Evolutionary conservation across 2,888 invertebrate species (phyloP).

Genomic region (Drosophila melanocephala): DNA sequence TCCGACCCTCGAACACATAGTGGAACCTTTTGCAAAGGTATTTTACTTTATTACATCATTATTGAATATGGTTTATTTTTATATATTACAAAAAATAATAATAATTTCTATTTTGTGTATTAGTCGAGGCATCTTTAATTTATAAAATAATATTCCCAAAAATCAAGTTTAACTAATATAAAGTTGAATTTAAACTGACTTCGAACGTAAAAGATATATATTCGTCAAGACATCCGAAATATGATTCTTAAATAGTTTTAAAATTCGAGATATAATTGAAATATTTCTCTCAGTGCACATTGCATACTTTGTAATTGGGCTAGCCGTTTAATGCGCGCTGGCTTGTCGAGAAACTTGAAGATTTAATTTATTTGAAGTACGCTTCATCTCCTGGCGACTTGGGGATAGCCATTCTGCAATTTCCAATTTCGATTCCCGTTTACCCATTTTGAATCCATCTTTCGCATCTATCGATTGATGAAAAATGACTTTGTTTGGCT

Average conservation of each 20-base stretch:
- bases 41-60: too few species aligned
- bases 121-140: accelerated
- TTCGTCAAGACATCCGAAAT: background rate
- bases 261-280: background rate
- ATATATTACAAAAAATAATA: background rate
- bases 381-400: constrained; percentile 42
- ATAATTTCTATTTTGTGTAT: background rate
- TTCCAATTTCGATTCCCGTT: constrained; percentile 27
- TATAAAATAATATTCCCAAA: background rate
- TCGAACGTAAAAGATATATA: background rate
- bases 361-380: constrained; percentile 79
- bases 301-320: constrained; percentile 57
- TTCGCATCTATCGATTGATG: constrained; percentile 52
- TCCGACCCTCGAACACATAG: too few species aligned
- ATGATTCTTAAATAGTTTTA: background rate
- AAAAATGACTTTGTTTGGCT: constrained; percentile 56
- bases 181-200: background rate
- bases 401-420: constrained; percentile 34
- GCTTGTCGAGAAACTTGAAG: constrained; percentile 64
- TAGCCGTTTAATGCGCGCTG: constrained; percentile 56
- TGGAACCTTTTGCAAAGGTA: too few species aligned
- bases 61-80: too few species aligned
- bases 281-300: constrained; percentile 12
- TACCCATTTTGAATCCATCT: constrained; percentile 35
- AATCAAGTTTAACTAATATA: background rate